phyloP scores from a whole-genome alignment of 2,797 vertebrate species.

The Xyrichtys novacula region DNA sequence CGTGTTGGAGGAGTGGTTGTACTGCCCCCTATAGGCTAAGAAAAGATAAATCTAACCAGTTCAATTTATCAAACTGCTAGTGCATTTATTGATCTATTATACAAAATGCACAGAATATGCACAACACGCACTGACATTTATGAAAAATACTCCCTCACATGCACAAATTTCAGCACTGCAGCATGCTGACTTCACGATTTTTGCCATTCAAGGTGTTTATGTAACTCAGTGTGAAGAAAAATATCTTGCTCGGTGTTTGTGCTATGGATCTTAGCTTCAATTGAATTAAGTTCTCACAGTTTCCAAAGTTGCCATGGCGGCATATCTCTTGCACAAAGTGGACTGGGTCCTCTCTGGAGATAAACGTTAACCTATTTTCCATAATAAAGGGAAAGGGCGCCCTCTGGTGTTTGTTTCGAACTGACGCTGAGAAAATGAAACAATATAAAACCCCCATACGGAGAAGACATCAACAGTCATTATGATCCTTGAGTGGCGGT shows the following conservation, averaged over 20 bases:
- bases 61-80: no score
- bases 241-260: constrained; percentile 22
- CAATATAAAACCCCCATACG: not conserved
- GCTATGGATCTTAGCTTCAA: constrained; percentile 30
- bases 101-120: no score
- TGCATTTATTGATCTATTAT: no score
- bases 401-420: constrained; percentile 60
- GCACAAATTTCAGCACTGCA: no score
- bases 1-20: no score
- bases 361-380: constrained; percentile 36
- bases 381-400: constrained; percentile 40
- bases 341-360: constrained; percentile 33
- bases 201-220: constrained; percentile 27
- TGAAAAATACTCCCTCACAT: no score
- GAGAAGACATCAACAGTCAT: constrained; percentile 29
- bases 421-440: not conserved
- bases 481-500: constrained; percentile 36
- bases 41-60: no score
- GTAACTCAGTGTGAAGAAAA: not conserved
- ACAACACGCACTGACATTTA: no score
- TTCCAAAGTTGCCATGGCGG: constrained; percentile 29
- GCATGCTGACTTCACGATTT: not conserved
- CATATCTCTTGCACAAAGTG: constrained; percentile 19
- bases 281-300: constrained; percentile 30
- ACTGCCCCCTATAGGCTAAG: no score